These are phyloP conservation scores for Eretmocerus hayati DNA, from an alignment of 2,888 invertebrate species.

Conservation along the genomic window DNA sequence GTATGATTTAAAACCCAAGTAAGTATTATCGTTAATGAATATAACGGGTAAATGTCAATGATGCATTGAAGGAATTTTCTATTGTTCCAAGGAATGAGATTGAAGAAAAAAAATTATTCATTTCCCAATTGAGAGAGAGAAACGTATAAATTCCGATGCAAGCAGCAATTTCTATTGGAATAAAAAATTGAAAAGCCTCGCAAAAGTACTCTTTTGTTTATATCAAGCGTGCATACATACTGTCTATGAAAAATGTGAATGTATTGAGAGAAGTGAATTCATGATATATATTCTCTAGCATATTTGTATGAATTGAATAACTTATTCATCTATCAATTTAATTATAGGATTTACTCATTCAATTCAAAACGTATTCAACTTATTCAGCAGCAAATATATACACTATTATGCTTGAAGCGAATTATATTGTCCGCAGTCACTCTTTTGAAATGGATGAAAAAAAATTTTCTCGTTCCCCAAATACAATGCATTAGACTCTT, in stretches of 20 bases:
- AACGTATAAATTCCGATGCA: no score
- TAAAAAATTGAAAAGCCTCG: neutral
- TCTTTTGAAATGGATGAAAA: neutral
- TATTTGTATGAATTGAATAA: neutral
- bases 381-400: neutral
- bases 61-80: no score
- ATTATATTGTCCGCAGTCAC: neutral
- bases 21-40: no score
- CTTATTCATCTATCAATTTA: neutral
- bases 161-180: no score
- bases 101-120: no score
- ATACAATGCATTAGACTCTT: neutral
- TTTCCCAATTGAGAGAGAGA: no score
- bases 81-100: no score
- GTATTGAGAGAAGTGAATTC: neutral
- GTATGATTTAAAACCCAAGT: no score
- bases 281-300: neutral
- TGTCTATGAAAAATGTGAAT: neutral
- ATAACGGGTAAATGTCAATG: no score
- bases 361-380: neutral
- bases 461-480: neutral
- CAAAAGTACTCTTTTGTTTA: no score
- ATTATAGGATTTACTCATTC: neutral
- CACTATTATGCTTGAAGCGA: neutral
- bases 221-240: neutral